Percentiles rank a stretch among this genome's conserved stretches.
phyloP scores from a whole-genome alignment of 2,888 invertebrate species.

The Scaptomyza parva region DNA sequence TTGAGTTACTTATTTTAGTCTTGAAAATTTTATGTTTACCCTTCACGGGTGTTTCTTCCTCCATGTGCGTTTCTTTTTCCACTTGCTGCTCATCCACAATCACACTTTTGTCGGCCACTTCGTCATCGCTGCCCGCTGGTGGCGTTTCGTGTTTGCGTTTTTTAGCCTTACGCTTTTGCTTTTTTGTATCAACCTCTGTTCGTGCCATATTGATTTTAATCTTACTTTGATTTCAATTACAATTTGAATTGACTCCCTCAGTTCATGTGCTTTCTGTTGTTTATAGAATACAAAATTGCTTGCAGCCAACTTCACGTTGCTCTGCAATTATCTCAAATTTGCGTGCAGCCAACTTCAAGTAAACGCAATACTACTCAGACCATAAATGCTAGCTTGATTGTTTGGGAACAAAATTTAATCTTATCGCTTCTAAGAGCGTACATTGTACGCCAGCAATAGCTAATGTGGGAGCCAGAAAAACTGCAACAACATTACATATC shows the following conservation, averaged over 20 bases:
- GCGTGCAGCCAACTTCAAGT: conserved; percentile 26
- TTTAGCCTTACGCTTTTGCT: conserved; percentile 67
- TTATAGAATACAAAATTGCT: conserved; percentile 10
- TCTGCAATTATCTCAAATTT: neutral
- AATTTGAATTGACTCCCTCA: conserved; percentile 28
- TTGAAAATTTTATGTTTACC: conserved; percentile 8
- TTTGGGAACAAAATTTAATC: conserved; percentile 46
- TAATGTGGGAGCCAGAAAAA: conserved; percentile 31
- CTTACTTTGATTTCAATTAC: conserved; percentile 3
- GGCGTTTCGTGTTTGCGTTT: conserved; percentile 68
- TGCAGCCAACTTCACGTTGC: conserved; percentile 23
- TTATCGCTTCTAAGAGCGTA: conserved; percentile 35
- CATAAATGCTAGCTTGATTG: conserved; percentile 29
- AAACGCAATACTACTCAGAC: conserved; percentile 10
- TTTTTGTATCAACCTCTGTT: conserved; percentile 63
- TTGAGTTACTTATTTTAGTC: neutral
- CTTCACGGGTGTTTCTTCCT: conserved; percentile 8
- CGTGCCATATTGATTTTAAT: conserved; percentile 56
- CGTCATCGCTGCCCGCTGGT: conserved; percentile 69
- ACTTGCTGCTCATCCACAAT: conserved; percentile 67
- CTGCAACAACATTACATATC: conserved; percentile 21
- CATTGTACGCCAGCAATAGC: conserved; percentile 27
- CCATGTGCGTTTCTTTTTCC: conserved; percentile 20
- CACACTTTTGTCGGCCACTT: conserved; percentile 79
- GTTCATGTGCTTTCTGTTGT: conserved; percentile 46